Percentiles rank a stretch among this genome's conserved stretches.
Evolutionary conservation across 2,797 vertebrate species (phyloP).

Genomic region (Semaprochilodus insignis): DNA sequence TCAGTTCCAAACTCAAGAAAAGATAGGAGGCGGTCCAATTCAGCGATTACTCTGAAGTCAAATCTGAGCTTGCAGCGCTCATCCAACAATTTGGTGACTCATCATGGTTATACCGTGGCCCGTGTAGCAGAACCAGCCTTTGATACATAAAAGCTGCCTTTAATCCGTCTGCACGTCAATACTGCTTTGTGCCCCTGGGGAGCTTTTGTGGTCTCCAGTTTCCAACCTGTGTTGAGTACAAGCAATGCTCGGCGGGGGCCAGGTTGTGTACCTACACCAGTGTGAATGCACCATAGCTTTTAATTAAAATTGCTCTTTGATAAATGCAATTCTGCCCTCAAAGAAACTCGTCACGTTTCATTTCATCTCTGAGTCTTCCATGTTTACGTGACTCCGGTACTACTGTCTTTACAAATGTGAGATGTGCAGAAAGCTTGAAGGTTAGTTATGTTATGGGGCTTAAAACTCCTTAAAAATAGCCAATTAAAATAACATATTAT

Average conservation of each 20-base stretch:
- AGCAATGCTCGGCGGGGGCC: not conserved
- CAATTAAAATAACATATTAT: too few relatives aligned
- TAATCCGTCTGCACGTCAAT: constrained; percentile 39
- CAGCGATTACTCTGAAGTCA: constrained; percentile 14
- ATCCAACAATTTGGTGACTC: constrained; percentile 37
- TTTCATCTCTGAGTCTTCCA: not conserved
- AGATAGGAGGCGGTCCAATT: not conserved
- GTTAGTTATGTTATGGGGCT: not conserved
- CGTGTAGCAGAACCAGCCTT: constrained; percentile 30
- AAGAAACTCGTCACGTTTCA: not conserved
- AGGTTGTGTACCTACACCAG: not conserved
- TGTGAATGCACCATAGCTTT: not conserved
- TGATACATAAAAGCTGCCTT: constrained; percentile 25
- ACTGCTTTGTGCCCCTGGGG: not conserved
- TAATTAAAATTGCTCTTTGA: constrained; percentile 25
- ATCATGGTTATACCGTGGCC: not conserved
- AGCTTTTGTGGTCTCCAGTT: not conserved
- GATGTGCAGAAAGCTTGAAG: not conserved
- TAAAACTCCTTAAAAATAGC: not conserved
- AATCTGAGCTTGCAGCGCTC: constrained; percentile 7
- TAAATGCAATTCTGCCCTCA: constrained; percentile 1
- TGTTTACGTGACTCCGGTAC: too few relatives aligned
- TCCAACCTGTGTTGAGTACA: not conserved
- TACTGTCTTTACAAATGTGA: not conserved
- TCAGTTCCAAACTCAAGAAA: not conserved